Evolutionary conservation across 2,797 vertebrate genomes (phyloP).

Genomic region (Lacerta viridis): DNA sequence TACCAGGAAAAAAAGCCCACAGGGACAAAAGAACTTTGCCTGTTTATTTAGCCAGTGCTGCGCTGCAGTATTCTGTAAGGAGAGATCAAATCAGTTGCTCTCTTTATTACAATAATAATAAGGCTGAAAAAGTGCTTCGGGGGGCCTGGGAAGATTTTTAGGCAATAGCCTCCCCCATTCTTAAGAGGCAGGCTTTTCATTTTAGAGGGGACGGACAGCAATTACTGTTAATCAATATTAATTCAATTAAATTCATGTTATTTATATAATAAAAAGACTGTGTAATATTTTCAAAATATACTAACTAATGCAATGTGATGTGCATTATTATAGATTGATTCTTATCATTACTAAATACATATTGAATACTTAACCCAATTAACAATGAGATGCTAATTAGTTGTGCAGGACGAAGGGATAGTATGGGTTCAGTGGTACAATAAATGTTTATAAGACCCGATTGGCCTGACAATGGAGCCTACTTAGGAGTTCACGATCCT

Average conservation of each 20-base stretch:
- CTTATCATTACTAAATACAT: constrained; percentile 59
- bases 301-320: constrained; percentile 33
- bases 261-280: constrained; percentile 74
- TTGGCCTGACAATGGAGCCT: constrained; percentile 35
- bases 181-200: constrained; percentile 65
- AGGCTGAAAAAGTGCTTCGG: constrained; percentile 86
- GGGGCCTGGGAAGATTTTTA: constrained; percentile 81
- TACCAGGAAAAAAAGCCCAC: constrained; percentile 93
- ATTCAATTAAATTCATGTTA: constrained; percentile 82
- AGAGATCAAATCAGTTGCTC: constrained; percentile 92
- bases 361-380: constrained; percentile 45
- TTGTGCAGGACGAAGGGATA: constrained; percentile 55
- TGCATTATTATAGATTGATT: constrained; percentile 58
- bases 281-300: constrained; percentile 69
- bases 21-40: constrained; percentile 92
- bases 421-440: neutral
- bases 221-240: constrained; percentile 85
- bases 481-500: constrained; percentile 26
- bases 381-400: constrained; percentile 57
- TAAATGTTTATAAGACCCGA: constrained; percentile 28
- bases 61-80: constrained; percentile 90
- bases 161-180: constrained; percentile 78
- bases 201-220: constrained; percentile 76
- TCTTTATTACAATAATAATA: constrained; percentile 97
- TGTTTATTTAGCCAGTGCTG: constrained; percentile 92